These are phyloP conservation scores for Serranus cabrilla DNA, from an alignment of 2,797 vertebrate genomes.

Conservation along the genomic window DNA sequence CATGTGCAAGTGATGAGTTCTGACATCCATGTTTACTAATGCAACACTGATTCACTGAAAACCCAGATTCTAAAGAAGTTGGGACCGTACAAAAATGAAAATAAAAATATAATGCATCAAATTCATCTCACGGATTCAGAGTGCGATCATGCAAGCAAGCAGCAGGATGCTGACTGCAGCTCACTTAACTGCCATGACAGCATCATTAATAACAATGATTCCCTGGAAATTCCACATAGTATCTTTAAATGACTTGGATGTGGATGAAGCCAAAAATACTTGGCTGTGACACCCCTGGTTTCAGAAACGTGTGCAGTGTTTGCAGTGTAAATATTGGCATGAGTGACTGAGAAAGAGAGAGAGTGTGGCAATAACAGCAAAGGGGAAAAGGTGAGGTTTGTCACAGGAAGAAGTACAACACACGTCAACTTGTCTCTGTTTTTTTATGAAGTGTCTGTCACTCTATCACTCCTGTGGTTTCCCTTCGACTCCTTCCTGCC, in stretches of 20 bases:
- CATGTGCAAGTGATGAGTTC: not conserved
- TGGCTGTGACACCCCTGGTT: too few species aligned
- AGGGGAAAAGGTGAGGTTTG: slow-evolving; percentile 26
- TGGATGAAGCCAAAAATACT: too few species aligned
- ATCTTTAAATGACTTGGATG: too few species aligned
- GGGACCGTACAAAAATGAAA: too few species aligned
- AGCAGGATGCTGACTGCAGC: too few species aligned
- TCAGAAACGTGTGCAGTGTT: not conserved
- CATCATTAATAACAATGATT: too few species aligned
- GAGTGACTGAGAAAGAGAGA: slow-evolving; percentile 15
- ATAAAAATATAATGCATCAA: too few species aligned
- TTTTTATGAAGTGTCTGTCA: slow-evolving; percentile 27
- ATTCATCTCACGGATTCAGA: too few species aligned
- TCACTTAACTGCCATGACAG: too few species aligned
- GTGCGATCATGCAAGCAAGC: too few species aligned
- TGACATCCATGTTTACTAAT: not conserved
- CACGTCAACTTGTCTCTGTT: slow-evolving; percentile 28
- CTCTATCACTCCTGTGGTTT: slow-evolving; percentile 16
- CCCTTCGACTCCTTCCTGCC: slow-evolving; percentile 19
- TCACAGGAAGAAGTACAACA: slow-evolving; percentile 19
- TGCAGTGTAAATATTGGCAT: slow-evolving; percentile 18
- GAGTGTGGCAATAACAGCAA: slow-evolving; percentile 25
- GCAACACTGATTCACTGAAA: not conserved
- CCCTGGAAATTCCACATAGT: too few species aligned
- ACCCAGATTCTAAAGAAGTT: too few species aligned